Conservation (phyloP, 2,113 vertebrate species). For the Labeo rohita region DNA sequence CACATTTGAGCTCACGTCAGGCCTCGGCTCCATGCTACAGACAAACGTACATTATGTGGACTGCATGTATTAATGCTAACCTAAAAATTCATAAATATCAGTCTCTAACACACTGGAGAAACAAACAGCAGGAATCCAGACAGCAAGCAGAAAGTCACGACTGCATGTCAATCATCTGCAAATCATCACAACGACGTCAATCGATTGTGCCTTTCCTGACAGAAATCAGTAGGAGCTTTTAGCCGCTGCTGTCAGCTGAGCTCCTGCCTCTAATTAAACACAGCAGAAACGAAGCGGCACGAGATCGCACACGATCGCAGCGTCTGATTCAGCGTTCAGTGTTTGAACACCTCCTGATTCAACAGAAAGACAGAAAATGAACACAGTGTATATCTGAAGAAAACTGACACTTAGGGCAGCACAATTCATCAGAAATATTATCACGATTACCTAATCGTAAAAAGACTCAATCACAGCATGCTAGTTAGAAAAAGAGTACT, state of each 20-base stretch:
- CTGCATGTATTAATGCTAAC: background rate
- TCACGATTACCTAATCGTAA: background rate
- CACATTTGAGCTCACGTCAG: too few relatives aligned
- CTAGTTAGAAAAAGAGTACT: background rate
- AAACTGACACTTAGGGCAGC: background rate
- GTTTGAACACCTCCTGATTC: background rate
- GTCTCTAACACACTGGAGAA: background rate
- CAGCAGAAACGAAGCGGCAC: too few relatives aligned
- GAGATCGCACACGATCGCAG: background rate
- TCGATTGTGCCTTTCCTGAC: background rate
- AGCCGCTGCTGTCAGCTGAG: background rate
- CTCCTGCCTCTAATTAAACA: too few relatives aligned
- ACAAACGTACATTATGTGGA: background rate
- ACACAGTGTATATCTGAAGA: background rate
- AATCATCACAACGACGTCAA: background rate
- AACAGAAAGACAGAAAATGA: background rate
- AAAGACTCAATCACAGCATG: background rate
- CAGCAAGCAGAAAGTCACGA: background rate
- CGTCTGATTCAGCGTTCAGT: background rate
- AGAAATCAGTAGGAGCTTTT: background rate
- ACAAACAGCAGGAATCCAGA: background rate
- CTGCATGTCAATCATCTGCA: background rate
- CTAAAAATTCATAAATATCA: background rate
- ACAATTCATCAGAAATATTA: background rate
- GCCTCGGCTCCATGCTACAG: background rate